phyloP scores from a whole-genome alignment of 2,113 vertebrate genomes.

The Pelvicachromis taeniatus region DNA sequence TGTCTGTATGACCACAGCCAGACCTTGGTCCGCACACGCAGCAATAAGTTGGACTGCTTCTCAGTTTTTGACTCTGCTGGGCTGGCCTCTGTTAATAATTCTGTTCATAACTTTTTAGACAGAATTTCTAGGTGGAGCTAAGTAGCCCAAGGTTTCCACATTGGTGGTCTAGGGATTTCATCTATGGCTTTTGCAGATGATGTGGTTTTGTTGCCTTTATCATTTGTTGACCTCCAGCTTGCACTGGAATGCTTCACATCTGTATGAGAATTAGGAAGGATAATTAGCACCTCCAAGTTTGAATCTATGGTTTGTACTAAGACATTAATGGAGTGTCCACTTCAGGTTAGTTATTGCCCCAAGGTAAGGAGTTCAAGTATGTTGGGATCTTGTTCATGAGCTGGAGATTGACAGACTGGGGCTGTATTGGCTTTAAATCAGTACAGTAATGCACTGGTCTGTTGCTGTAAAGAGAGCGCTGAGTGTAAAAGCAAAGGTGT shows the following conservation, averaged over 20 bases:
- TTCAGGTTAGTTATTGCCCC: background rate
- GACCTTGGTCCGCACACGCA: background rate
- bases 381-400: background rate
- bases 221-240: background rate
- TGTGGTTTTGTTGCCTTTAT: background rate
- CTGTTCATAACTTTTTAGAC: background rate
- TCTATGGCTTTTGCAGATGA: background rate
- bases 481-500: rapidly evolving
- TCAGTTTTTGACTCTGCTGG: background rate
- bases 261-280: background rate
- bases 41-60: background rate
- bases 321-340: background rate
- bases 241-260: background rate
- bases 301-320: background rate
- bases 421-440: background rate
- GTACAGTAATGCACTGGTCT: rapidly evolving
- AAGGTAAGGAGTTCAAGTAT: background rate
- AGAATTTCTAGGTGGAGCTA: background rate
- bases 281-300: background rate
- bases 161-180: background rate
- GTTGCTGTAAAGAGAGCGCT: background rate
- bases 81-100: background rate
- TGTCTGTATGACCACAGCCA: background rate
- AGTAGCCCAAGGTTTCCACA: background rate
- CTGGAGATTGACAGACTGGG: background rate